These are phyloP conservation scores for Lordiphosa andalusiaca DNA, from an alignment of 2,888 invertebrate species.

Conservation along the genomic window DNA sequence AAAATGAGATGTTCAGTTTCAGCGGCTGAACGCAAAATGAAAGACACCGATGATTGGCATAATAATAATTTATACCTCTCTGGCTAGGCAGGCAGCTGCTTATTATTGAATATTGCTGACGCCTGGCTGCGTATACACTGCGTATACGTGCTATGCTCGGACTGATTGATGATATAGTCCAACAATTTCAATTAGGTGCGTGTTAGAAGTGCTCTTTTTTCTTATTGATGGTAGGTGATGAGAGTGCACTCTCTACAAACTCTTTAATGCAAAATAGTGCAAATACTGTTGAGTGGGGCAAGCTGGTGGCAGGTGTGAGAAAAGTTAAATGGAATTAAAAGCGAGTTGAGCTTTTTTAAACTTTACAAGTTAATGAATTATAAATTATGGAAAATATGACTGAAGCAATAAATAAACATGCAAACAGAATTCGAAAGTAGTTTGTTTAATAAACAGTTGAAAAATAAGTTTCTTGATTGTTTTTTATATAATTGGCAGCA, in stretches of 20 bases:
- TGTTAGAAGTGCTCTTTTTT: constrained; percentile 21
- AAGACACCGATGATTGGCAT: constrained; percentile 72
- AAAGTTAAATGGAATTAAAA: no score
- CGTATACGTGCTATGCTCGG: constrained; percentile 31
- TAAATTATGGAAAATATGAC: no score
- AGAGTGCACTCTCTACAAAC: constrained; percentile 6
- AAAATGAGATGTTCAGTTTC: constrained; percentile 10
- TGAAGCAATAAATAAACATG: no score
- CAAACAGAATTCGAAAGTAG: no score
- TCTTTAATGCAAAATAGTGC: not conserved
- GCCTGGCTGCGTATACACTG: constrained; percentile 33
- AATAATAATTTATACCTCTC: constrained; percentile 62
- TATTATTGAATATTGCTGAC: constrained; percentile 63
- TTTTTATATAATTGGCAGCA: no score
- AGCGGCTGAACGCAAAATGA: constrained; percentile 45
- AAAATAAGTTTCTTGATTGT: no score
- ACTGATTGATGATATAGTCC: constrained; percentile 58
- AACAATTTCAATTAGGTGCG: constrained; percentile 62
- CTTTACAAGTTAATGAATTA: no score
- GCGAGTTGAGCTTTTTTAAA: no score
- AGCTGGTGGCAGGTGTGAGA: not conserved
- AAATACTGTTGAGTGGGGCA: not conserved
- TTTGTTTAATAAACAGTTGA: no score
- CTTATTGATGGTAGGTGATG: constrained; percentile 31
- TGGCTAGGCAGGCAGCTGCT: constrained; percentile 4